A percentile compares a stretch with the other conserved stretches of the same genome.
phyloP scores from a whole-genome alignment of 2,888 invertebrate species.

The Apamea epomidion region DNA sequence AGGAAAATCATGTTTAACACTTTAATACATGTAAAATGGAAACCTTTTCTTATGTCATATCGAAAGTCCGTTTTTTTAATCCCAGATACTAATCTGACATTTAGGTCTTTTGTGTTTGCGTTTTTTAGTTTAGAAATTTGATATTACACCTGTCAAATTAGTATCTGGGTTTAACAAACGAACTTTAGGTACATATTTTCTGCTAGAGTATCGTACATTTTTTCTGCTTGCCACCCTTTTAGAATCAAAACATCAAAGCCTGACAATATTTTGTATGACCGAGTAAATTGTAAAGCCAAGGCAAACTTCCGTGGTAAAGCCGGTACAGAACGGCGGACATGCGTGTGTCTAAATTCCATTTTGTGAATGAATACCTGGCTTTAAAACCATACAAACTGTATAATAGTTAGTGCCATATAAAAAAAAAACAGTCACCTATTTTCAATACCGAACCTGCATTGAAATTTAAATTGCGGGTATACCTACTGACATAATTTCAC shows the following conservation, averaged over 20 bases:
- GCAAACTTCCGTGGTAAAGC: constrained; percentile 19
- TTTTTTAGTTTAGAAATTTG: too few species aligned
- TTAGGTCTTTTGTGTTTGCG: too few species aligned
- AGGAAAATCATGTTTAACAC: not conserved
- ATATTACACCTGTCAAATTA: too few species aligned
- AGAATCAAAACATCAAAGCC: not conserved
- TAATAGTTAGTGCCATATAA: not conserved
- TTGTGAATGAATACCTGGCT: constrained; percentile 8
- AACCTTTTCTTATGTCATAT: not conserved
- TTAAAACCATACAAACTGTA: not conserved
- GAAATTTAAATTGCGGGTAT: too few species aligned
- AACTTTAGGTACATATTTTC: too few species aligned
- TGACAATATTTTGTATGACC: constrained; percentile 12
- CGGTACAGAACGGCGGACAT: not conserved
- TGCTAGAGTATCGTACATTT: not conserved
- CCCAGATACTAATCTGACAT: too few species aligned
- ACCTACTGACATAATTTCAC: too few species aligned
- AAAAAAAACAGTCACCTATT: not conserved
- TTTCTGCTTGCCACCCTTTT: not conserved
- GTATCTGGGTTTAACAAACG: too few species aligned
- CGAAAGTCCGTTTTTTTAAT: too few species aligned
- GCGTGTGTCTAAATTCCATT: constrained; percentile 2
- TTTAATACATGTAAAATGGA: not conserved
- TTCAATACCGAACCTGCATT: not conserved
- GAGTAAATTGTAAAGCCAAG: constrained; percentile 8